Conservation (phyloP, 2,797 vertebrate species). For the Alauda arvensis region DNA sequence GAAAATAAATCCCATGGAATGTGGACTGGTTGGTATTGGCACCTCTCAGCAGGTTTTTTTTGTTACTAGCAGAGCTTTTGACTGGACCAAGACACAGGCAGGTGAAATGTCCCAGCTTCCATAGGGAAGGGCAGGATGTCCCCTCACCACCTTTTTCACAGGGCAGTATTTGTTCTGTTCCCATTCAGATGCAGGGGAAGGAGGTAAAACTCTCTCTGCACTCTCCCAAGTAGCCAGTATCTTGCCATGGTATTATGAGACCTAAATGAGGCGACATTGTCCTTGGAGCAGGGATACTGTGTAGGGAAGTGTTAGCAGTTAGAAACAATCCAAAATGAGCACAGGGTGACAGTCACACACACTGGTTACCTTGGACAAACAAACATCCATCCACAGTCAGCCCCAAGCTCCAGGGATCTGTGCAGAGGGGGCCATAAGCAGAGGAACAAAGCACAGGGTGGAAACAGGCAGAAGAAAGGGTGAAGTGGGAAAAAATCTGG, state of each 20-base stretch:
- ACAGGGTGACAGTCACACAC: fast-evolving
- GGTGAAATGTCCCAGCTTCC: neutral
- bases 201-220: neutral
- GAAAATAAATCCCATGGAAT: neutral
- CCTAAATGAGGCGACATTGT: fast-evolving
- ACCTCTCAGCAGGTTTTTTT: neutral
- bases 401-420: neutral
- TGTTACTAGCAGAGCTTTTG: neutral
- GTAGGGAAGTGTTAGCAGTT: neutral
- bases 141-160: neutral
- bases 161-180: neutral
- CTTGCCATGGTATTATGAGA: neutral
- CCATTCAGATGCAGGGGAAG: fast-evolving
- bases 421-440: fast-evolving
- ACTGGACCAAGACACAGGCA: neutral
- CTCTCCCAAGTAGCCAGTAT: fast-evolving
- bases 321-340: fast-evolving
- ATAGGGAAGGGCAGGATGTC: neutral
- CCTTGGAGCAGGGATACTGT: fast-evolving
- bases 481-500: neutral
- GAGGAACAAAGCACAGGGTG: neutral
- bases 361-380: neutral
- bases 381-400: neutral
- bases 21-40: no score
- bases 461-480: neutral